Evolutionary conservation across 2,113 vertebrate genomes (phyloP).

Genomic region (Galemys pyrenaicus): DNA sequence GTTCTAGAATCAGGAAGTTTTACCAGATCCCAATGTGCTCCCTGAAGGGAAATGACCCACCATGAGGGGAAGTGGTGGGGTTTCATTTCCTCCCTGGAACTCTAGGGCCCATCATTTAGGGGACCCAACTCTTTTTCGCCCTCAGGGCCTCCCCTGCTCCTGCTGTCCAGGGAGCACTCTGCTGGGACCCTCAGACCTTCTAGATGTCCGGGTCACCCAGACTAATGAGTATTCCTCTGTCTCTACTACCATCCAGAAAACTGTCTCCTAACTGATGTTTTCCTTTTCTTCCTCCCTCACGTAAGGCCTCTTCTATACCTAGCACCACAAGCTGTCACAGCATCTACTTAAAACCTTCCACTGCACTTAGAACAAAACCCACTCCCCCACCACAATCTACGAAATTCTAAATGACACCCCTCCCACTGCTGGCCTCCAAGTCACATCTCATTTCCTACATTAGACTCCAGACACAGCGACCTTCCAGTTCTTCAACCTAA

Average conservation of each 20-base stretch:
- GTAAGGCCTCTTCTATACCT: neutral
- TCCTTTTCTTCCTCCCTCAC: neutral
- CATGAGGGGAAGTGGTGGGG: constrained; percentile 45
- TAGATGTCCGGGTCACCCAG: neutral
- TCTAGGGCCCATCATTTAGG: neutral
- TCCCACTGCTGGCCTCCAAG: neutral
- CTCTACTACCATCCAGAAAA: neutral
- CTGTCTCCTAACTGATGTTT: neutral
- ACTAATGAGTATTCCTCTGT: neutral
- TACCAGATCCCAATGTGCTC: neutral
- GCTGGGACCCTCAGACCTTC: neutral
- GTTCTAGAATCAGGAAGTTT: constrained; percentile 46
- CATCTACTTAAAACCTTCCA: neutral
- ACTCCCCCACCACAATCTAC: neutral
- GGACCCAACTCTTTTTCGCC: neutral
- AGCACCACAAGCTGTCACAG: neutral
- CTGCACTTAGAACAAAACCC: neutral
- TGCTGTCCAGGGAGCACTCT: neutral
- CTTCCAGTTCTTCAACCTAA: neutral
- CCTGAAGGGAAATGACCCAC: constrained; percentile 52
- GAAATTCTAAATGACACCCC: neutral
- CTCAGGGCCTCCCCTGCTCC: neutral
- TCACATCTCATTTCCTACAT: neutral
- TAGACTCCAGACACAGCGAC: neutral
- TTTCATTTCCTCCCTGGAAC: constrained; percentile 66